Base-by-base conservation (phyloP, 1,140 invertebrate genomes). In the Leptopilina boulardi region DNA sequence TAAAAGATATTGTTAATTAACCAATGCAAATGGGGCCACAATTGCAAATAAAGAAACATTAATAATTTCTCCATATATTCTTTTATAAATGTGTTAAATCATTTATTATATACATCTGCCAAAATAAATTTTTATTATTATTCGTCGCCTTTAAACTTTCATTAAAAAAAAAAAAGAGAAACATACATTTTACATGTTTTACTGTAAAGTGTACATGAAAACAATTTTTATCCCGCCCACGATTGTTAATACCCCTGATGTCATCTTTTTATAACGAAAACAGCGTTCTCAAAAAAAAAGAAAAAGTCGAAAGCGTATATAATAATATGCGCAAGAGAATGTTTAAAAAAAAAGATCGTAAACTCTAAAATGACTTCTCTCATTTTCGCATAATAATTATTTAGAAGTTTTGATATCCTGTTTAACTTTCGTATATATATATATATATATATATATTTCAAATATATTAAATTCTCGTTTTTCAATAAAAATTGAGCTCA, bases 301-400 rank as follows among this genome's bases (percentile, higher is more conserved):
- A 15, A 15, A 26, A 66, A 66, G 23, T 66, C 23, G 56, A 66
- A 66, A 66, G 56, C 56, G 56, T 56, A n/a, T n/a, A n/a, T n/a
- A 66, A 66, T 66, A 30, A 66, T 66, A 66, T 15, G 21, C 23
- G 13, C 56, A 66, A 6, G 15, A 21, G 56, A 26, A 66, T 66
- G 23, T 66, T 66, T 34, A 6, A 34, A 34, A 66, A 66, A 66
- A 66, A 66, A 66, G 56, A n/a, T 66, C 56, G 56, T 66, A 66
- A 66, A 66, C 56, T 26, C 21, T 26, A 30, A 66, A 66, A 66
- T 66, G 23, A 66, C 56, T 11, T 26, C 56, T 26, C 56, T 66
- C 26, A 66, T 66, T 15, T 5, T 66, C 11, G 26, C 56, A 11
- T 5, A 66, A 26, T 66, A 21, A 30, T 66, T 66, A 26, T 15